A percentile compares a stretch with the other conserved stretches of the same genome.
Evolutionary conservation across 1,140 invertebrate genomes (phyloP).

Genomic region (Caerostris extrusa): DNA sequence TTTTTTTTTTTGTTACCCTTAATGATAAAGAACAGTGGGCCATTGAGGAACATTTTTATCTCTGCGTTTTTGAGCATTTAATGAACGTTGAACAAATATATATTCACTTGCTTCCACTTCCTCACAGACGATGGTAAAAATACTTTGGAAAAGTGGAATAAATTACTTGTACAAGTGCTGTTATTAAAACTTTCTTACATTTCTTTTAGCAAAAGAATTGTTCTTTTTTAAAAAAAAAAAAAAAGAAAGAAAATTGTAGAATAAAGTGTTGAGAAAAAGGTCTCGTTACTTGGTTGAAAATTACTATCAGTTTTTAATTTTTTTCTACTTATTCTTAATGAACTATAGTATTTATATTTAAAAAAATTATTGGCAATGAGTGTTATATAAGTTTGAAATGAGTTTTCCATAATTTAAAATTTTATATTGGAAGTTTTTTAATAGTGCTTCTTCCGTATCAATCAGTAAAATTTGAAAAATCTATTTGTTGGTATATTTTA

Average conservation of each 20-base stretch:
- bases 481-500: too few species aligned
- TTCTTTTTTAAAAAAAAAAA: background rate
- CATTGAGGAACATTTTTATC: conserved; percentile 42
- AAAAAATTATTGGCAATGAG: too few species aligned
- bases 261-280: too few species aligned
- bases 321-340: too few species aligned
- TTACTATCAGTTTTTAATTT: too few species aligned
- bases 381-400: too few species aligned
- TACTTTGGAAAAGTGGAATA: conserved; percentile 26
- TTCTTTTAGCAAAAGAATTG: background rate
- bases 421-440: too few species aligned
- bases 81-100: conserved; percentile 59
- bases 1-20: background rate
- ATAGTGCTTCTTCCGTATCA: too few species aligned
- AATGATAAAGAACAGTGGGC: background rate
- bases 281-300: background rate
- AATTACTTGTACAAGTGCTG: conserved; percentile 26
- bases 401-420: too few species aligned
- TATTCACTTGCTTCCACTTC: background rate
- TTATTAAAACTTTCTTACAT: conserved; percentile 1
- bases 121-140: background rate
- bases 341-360: too few species aligned
- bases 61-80: conserved; percentile 48
- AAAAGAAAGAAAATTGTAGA: background rate
- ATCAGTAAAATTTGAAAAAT: too few species aligned